Percentiles rank a stretch among this genome's conserved stretches.
Evolutionary conservation across 2,888 invertebrate genomes (phyloP).

Genomic region (Coenonympha glycerion): DNA sequence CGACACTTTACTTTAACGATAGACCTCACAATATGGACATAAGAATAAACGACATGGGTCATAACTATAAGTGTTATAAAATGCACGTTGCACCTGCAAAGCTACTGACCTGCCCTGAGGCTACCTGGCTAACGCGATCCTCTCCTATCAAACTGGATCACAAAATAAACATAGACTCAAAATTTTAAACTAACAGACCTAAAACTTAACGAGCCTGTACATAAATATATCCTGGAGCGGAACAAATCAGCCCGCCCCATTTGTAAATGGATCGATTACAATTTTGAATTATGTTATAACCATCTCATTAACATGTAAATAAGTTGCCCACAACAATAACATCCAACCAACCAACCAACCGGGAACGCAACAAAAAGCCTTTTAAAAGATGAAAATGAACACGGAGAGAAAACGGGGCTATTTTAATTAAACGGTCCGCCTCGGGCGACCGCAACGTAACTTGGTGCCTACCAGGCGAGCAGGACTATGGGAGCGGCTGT

Average conservation of each 20-base stretch:
- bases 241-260: constrained; percentile 19
- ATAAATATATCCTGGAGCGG: constrained; percentile 12
- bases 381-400: constrained; percentile 69
- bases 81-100: neutral
- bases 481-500: constrained; percentile 36
- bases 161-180: neutral
- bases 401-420: constrained; percentile 61
- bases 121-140: neutral
- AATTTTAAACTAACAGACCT: too few relatives aligned
- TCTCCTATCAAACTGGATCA: neutral
- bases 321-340: constrained; percentile 69
- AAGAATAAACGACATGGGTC: too few relatives aligned
- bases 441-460: constrained; percentile 59
- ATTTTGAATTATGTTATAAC: constrained; percentile 31
- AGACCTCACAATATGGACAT: too few relatives aligned
- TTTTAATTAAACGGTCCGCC: constrained; percentile 70
- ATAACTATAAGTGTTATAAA: too few relatives aligned
- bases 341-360: constrained; percentile 40
- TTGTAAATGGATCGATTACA: constrained; percentile 29
- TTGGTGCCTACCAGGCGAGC: constrained; percentile 41
- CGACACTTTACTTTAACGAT: too few relatives aligned
- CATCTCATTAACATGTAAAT: constrained; percentile 72
- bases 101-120: neutral
- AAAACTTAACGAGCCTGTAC: neutral
- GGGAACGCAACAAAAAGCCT: constrained; percentile 64